These are phyloP conservation scores for Balanococcus diminutus DNA, from an alignment of 2,888 invertebrate genomes.

Conservation along the genomic window DNA sequence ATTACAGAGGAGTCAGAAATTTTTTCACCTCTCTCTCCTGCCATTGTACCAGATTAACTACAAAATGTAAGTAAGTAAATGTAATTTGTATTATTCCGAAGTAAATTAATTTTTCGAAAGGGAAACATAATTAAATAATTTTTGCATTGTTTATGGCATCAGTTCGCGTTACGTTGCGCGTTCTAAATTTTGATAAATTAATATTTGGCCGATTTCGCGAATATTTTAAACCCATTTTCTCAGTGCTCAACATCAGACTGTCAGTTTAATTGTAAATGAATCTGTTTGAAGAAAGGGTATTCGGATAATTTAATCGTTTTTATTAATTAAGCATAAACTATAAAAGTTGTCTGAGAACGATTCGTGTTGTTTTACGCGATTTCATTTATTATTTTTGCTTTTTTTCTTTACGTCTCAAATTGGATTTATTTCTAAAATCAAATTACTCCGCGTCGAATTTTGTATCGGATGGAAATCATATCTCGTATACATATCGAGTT, in stretches of 20 bases:
- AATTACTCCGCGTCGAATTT: neutral
- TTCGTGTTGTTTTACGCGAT: neutral
- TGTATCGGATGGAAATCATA: neutral
- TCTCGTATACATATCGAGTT: neutral
- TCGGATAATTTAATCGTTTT: neutral
- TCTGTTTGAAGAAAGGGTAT: neutral
- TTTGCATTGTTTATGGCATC: neutral
- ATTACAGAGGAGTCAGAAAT: too few species aligned
- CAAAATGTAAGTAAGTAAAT: too few species aligned
- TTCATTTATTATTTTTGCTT: neutral
- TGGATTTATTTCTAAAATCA: neutral
- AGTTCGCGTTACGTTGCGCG: neutral
- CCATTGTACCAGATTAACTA: too few species aligned
- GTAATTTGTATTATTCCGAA: neutral
- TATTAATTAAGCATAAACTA: conserved; percentile 8
- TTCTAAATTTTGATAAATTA: conserved; percentile 19
- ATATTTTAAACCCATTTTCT: too few species aligned
- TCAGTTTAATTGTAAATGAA: conserved; percentile 21
- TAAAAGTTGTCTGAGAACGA: neutral
- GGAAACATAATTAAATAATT: neutral
- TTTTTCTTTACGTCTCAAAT: neutral
- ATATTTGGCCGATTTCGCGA: neutral
- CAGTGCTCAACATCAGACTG: neutral
- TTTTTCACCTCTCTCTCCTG: too few species aligned
- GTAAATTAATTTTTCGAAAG: conserved; percentile 1